Percentiles rank a stretch among this genome's conserved stretches.
Conservation (phyloP, 2,113 vertebrate genomes). For the Dasypus novemcinctus region DNA sequence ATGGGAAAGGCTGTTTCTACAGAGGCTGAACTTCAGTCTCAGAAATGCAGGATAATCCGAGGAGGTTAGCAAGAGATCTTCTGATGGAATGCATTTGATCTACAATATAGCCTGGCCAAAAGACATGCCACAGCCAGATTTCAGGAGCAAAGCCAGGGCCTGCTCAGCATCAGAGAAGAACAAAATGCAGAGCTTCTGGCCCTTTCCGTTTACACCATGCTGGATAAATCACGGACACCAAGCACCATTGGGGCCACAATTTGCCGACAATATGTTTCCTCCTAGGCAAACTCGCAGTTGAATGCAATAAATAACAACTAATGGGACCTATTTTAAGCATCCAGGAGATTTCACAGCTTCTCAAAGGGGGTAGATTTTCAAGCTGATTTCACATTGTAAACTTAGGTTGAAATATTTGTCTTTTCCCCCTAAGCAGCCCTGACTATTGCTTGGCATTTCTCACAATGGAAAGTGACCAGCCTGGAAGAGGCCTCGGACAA, state of each 20-base stretch:
- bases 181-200: not conserved
- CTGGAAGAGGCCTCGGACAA: not conserved
- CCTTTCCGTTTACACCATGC: not conserved
- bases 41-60: slow-evolving; percentile 41
- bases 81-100: slow-evolving; percentile 67
- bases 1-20: slow-evolving; percentile 25
- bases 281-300: not conserved
- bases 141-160: slow-evolving; percentile 27
- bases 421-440: not conserved
- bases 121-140: not conserved
- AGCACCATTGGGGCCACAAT: not conserved
- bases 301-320: slow-evolving; percentile 28
- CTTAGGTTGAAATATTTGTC: slow-evolving; percentile 48
- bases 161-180: slow-evolving; percentile 52
- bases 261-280: slow-evolving; percentile 37
- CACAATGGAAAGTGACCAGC: not conserved
- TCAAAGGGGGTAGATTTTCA: slow-evolving; percentile 43
- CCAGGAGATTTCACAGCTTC: slow-evolving; percentile 43
- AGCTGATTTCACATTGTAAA: slow-evolving; percentile 54
- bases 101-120: not conserved
- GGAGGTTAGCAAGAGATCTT: slow-evolving; percentile 49
- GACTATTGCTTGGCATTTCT: not conserved
- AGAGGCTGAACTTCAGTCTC: not conserved
- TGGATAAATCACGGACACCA: slow-evolving; percentile 6
- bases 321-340: slow-evolving; percentile 53